A percentile compares a stretch with the other conserved stretches of the same genome.
Evolutionary conservation across 1,140 invertebrate genomes (phyloP).

Genomic region (Drosophila murphyi): DNA sequence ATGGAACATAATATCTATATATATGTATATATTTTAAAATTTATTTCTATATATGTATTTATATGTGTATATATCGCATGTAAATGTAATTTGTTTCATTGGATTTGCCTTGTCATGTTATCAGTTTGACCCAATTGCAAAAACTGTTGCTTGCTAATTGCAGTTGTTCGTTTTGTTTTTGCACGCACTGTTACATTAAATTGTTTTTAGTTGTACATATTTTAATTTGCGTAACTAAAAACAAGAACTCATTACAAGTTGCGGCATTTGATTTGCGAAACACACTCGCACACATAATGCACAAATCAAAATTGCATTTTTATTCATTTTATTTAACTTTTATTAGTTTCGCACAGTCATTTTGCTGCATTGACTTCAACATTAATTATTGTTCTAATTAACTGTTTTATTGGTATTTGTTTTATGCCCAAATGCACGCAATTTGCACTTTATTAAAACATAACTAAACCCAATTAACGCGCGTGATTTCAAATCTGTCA

Average conservation of each 20-base stretch:
- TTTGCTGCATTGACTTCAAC: background rate
- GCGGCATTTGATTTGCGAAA: background rate
- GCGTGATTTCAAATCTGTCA: background rate
- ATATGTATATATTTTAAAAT: conserved; percentile 1
- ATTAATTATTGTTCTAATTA: background rate
- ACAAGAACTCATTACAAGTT: background rate
- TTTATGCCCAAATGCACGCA: background rate
- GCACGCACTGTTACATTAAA: conserved; percentile 2
- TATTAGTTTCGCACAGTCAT: background rate
- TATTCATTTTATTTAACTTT: conserved; percentile 1
- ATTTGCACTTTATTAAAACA: background rate
- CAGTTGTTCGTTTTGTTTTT: background rate
- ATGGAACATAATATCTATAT: background rate
- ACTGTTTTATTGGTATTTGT: background rate
- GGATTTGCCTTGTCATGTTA: background rate
- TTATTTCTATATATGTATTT: background rate
- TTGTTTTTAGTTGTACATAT: background rate
- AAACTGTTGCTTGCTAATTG: conserved; percentile 9
- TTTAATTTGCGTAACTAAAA: background rate
- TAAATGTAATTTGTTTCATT: background rate
- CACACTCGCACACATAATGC: background rate
- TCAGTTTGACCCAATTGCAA: background rate
- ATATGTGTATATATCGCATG: background rate
- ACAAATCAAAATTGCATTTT: background rate
- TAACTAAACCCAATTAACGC: background rate